Conservation (phyloP, 2,888 invertebrate genomes). For the Thymelicus lineola region DNA sequence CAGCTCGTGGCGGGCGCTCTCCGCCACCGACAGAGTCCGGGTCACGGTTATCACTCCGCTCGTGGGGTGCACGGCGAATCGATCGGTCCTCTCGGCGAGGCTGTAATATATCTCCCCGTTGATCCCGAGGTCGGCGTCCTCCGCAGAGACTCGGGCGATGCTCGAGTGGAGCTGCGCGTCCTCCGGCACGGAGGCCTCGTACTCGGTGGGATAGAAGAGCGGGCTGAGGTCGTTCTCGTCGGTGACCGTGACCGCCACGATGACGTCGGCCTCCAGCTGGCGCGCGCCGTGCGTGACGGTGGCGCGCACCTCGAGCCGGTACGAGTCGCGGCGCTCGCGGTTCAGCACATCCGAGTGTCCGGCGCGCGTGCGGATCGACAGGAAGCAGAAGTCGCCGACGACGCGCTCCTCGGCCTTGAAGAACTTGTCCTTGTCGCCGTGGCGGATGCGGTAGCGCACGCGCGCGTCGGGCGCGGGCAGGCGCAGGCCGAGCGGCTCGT, state of each 20-base stretch:
- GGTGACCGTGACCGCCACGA: constrained; percentile 89
- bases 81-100: constrained; percentile 91
- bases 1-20: constrained; percentile 89
- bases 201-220: constrained; percentile 95
- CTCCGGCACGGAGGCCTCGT: constrained; percentile 94
- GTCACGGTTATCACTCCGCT: constrained; percentile 95
- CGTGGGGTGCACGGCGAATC: constrained; percentile 97
- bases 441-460: constrained; percentile 94
- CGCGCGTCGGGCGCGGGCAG: constrained; percentile 67
- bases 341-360: constrained; percentile 95
- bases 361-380: constrained; percentile 94
- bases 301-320: constrained; percentile 90
- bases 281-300: constrained; percentile 84
- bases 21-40: constrained; percentile 89
- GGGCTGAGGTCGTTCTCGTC: constrained; percentile 97
- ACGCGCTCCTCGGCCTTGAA: constrained; percentile 96
- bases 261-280: constrained; percentile 88
- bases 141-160: constrained; percentile 92
- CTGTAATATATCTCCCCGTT: constrained; percentile 99
- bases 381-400: constrained; percentile 98
- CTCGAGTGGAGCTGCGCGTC: constrained; percentile 94
- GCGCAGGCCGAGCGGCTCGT: constrained; percentile 92
- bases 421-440: constrained; percentile 94
- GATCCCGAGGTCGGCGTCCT: constrained; percentile 97
- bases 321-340: constrained; percentile 94